Percentiles rank a stretch among this genome's conserved stretches.
Evolutionary conservation across 2,888 invertebrate genomes (phyloP).

Genomic region (Pseudanteris insignis): DNA sequence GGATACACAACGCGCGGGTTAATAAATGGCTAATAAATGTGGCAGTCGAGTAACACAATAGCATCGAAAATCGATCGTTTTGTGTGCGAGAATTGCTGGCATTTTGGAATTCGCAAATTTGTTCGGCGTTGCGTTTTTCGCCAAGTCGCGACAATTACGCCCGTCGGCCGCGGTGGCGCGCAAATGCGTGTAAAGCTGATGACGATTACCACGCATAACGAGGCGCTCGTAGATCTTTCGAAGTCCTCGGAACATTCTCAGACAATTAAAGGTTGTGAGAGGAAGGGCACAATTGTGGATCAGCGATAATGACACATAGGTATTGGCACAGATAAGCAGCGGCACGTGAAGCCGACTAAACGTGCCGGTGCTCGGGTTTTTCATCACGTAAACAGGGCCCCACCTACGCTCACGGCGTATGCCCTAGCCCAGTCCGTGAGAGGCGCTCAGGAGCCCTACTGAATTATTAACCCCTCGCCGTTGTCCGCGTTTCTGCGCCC

Average conservation of each 20-base stretch:
- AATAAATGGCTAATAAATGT: no score
- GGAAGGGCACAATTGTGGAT: slow-evolving; percentile 27
- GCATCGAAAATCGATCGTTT: no score
- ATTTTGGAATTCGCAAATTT: no score
- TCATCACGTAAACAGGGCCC: slow-evolving; percentile 39
- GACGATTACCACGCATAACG: slow-evolving; percentile 24
- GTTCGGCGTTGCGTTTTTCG: no score
- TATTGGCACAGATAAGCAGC: slow-evolving; percentile 32
- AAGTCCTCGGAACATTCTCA: slow-evolving; percentile 16
- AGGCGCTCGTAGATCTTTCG: slow-evolving; percentile 25
- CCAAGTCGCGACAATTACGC: no score
- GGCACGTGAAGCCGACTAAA: slow-evolving; percentile 6
- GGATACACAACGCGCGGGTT: no score
- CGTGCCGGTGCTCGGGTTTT: slow-evolving; percentile 16
- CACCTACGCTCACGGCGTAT: slow-evolving; percentile 29
- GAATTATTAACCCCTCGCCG: slow-evolving; percentile 32
- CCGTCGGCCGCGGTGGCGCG: no score
- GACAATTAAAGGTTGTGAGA: slow-evolving; percentile 39
- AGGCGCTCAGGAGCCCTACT: slow-evolving; percentile 19
- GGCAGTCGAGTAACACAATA: no score
- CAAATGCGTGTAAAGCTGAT: no score
- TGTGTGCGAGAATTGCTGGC: no score
- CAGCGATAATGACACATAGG: slow-evolving; percentile 34
- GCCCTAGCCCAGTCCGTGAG: slow-evolving; percentile 25
- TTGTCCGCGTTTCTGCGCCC: slow-evolving; percentile 16